Evolutionary conservation across 2,797 vertebrate species (phyloP).

Genomic region (Podargus strigoides): DNA sequence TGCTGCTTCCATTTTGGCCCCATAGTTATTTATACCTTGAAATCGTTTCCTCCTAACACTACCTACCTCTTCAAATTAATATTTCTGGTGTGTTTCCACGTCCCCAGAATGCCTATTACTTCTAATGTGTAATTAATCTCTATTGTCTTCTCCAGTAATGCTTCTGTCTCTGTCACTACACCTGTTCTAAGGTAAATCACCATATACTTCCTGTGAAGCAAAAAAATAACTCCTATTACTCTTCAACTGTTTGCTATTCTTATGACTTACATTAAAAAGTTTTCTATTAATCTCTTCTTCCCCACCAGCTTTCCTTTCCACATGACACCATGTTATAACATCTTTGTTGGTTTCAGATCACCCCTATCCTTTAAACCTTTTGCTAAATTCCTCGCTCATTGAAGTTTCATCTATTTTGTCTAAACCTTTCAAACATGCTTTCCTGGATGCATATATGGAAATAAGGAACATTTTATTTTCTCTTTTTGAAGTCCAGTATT

Average conservation of each 20-base stretch:
- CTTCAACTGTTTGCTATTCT: neutral
- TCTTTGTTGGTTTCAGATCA: neutral
- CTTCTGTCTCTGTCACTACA: neutral
- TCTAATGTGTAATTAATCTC: neutral
- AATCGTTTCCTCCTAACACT: neutral
- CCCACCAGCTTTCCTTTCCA: neutral
- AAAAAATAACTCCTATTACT: neutral
- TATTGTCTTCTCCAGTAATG: neutral
- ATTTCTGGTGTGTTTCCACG: neutral
- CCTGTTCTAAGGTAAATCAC: neutral
- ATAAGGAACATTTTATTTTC: neutral
- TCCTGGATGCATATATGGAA: neutral
- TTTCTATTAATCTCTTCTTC: neutral
- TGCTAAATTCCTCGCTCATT: neutral
- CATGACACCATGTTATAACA: accelerated
- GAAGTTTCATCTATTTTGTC: neutral
- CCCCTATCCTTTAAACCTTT: neutral
- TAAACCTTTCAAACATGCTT: neutral
- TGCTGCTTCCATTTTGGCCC: neutral
- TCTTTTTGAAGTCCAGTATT: neutral
- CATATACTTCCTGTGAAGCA: neutral
- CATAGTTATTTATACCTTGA: neutral
- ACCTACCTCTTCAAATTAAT: neutral
- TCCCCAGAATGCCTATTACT: neutral
- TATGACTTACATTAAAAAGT: neutral